Evolutionary conservation across 2,797 vertebrate genomes (phyloP).

Genomic region (Prionace glauca): DNA sequence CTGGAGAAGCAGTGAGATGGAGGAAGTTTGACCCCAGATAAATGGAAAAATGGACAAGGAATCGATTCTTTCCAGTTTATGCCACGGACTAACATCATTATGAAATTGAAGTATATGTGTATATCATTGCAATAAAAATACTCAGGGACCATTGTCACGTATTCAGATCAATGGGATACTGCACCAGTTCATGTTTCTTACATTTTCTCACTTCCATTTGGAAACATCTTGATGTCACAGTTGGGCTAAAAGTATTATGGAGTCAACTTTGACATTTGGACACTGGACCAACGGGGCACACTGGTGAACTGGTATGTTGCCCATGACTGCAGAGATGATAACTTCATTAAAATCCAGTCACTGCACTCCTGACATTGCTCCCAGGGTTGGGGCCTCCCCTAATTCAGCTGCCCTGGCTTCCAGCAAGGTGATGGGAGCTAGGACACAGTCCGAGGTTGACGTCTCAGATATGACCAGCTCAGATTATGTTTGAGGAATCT

Average conservation of each 20-base stretch:
- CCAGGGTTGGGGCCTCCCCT: not conserved
- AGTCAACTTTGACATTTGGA: not conserved
- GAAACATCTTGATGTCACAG: not conserved
- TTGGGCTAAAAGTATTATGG: not conserved
- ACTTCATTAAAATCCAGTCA: not conserved
- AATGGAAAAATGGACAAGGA: not conserved
- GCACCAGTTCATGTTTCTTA: not conserved
- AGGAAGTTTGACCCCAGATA: not conserved
- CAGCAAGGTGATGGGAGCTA: not conserved
- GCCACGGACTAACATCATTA: not conserved
- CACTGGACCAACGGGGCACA: not conserved
- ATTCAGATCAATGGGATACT: not conserved
- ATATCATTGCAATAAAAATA: not conserved
- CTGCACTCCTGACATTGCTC: not conserved
- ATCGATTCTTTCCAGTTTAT: not conserved
- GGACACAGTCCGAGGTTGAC: not conserved
- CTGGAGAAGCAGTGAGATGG: not conserved
- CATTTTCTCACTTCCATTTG: not conserved
- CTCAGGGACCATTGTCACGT: not conserved
- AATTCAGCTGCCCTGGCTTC: not conserved
- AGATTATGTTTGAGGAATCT: not conserved
- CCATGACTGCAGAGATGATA: not conserved
- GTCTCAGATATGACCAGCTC: not conserved
- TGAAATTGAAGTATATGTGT: not conserved
- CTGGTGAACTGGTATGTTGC: not conserved